phyloP scores from a whole-genome alignment of 2,113 vertebrate species.

The Paradisaea rubra region DNA sequence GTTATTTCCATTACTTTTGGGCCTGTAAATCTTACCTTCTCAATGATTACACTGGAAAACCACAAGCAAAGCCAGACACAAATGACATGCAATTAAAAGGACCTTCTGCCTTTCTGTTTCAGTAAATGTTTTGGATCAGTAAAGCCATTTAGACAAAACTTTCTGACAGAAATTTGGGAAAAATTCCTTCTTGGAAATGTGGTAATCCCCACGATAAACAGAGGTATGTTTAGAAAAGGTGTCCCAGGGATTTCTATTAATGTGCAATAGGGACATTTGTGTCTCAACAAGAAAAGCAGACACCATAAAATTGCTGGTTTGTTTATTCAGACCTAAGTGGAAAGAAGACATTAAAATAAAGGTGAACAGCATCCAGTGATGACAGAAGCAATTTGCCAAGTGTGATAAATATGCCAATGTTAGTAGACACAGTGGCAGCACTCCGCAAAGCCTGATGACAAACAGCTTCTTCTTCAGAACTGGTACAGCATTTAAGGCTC shows the following conservation, averaged over 20 bases:
- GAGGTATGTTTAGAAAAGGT: background rate
- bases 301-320: background rate
- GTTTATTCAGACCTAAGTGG: background rate
- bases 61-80: background rate
- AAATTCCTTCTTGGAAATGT: background rate
- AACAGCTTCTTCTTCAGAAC: background rate
- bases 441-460: background rate
- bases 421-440: background rate
- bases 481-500: background rate
- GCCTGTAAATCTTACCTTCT: background rate
- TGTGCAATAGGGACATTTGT: background rate
- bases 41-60: background rate
- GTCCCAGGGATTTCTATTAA: background rate
- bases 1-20: background rate
- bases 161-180: background rate
- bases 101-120: background rate
- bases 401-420: background rate
- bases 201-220: background rate
- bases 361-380: background rate
- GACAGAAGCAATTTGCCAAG: background rate
- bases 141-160: background rate
- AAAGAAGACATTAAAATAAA: background rate
- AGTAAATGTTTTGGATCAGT: background rate
- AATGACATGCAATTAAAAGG: background rate
- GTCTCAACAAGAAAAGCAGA: slow-evolving; percentile 9